Evolutionary conservation across 2,797 vertebrate species (phyloP).

Genomic region (Cyclopterus lumpus): DNA sequence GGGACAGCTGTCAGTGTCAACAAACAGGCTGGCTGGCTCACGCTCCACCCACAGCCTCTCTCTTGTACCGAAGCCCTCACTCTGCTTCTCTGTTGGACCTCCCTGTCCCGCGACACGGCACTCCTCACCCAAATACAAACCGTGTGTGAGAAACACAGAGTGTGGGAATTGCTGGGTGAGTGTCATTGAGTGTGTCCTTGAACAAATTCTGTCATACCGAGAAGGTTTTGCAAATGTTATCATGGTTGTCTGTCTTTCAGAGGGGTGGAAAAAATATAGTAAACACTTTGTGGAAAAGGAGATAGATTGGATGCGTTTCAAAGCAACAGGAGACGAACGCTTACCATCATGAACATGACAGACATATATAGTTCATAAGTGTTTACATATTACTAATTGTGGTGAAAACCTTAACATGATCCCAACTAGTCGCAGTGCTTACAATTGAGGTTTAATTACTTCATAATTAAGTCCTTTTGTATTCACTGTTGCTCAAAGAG

Average conservation of each 20-base stretch:
- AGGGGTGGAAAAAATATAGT: neutral
- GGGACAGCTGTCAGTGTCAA: constrained; percentile 71
- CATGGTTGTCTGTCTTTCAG: neutral
- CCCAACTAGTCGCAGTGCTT: neutral
- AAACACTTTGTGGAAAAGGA: neutral
- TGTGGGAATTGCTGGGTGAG: constrained; percentile 89
- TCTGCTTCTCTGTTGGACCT: constrained; percentile 89
- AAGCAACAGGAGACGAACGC: neutral
- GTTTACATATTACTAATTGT: neutral
- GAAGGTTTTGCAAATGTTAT: neutral
- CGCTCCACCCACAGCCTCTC: constrained; percentile 79
- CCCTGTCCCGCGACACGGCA: constrained; percentile 70
- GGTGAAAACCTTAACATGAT: neutral
- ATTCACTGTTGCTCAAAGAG: neutral
- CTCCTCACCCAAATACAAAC: constrained; percentile 83
- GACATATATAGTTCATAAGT: neutral
- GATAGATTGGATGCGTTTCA: neutral
- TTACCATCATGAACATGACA: neutral
- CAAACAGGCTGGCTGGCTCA: constrained; percentile 76
- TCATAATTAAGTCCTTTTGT: neutral
- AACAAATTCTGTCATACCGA: neutral
- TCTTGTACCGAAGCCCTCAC: constrained; percentile 83
- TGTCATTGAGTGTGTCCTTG: constrained; percentile 15
- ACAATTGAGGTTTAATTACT: neutral
- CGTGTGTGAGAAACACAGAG: constrained; percentile 79